Conservation (phyloP, 2,113 vertebrate genomes). For the Cricetomys ansorgei region DNA sequence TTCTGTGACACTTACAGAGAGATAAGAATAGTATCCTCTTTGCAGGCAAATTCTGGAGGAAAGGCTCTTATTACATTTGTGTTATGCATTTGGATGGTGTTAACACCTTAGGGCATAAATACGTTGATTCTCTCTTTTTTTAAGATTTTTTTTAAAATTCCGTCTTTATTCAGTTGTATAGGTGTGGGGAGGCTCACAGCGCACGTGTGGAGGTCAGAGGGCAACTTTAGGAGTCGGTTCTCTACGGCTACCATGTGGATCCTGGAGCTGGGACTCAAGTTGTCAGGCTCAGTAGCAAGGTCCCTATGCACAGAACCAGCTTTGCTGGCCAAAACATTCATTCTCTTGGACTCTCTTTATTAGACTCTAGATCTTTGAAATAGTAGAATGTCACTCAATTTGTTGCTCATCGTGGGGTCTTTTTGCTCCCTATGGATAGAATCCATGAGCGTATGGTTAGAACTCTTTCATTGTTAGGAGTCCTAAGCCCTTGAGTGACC, state of each 20-base stretch:
- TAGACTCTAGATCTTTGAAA: not conserved
- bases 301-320: not conserved
- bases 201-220: no score
- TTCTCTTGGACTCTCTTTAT: not conserved
- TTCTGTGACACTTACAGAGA: not conserved
- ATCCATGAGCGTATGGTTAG: not conserved
- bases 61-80: not conserved
- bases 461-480: not conserved
- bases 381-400: not conserved
- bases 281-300: not conserved
- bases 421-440: not conserved
- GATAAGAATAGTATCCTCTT: not conserved
- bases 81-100: not conserved
- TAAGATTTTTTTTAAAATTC: not conserved
- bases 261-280: not conserved
- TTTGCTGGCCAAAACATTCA: not conserved
- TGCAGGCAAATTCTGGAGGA: constrained; percentile 6
- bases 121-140: not conserved
- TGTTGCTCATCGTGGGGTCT: not conserved
- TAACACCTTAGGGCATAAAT: not conserved
- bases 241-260: not conserved
- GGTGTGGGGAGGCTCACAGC: no score
- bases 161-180: not conserved
- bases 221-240: not conserved
- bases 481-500: no score